Base-by-base conservation (phyloP, 2,797 vertebrate species). In the Phaenicophaeus curvirostris region DNA sequence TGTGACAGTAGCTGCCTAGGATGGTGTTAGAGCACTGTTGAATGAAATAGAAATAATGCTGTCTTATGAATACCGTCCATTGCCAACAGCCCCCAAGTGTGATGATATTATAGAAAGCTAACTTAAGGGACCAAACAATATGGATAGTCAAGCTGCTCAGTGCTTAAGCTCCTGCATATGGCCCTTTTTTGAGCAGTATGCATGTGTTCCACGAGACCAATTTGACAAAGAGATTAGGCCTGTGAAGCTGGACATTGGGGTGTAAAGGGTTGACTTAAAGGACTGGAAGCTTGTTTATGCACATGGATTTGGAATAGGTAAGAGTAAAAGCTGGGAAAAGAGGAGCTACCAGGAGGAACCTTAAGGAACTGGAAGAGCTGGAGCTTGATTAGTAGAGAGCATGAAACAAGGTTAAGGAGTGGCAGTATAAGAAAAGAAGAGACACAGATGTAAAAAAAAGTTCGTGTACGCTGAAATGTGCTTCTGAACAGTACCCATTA, bases 171-270 rank as follows among this genome's bases (percentile, higher is more conserved):
- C 33, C 53, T 92, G 44, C 37, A 58, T 1, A 1, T 18, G 20
- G 2, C 6, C 31, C 42, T 35, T 39, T 7, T 68, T 46, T 73
- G 27, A 73, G 18, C 27, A 42, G 31, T 58, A 59, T 0, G 3
- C 3, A 0, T 31, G 7, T 72, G 25, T 87, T 77, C 0, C 3
- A 15, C 0, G 2, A 85, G 71, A 55, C 37, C 1, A 6, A 63
- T 74, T 24, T 87, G 82, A 33, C 44, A 69, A 76, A 80, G 79
- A 69, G 39, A 57, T 59, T 35, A 87, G 20, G 30, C 10, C 30
- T 28, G 30, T 63, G 74, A 74, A 62, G 11, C 3, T 74, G 72
- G 7, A 8, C 48, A 11, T 39, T 8, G 71, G 24, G 33, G 67
- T 54, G 55, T 66, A 79, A 44, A 16, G 11, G 21, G 42, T 59